Conservation (phyloP, 1,140 invertebrate species). For the Plectrocnemia conspersa region DNA sequence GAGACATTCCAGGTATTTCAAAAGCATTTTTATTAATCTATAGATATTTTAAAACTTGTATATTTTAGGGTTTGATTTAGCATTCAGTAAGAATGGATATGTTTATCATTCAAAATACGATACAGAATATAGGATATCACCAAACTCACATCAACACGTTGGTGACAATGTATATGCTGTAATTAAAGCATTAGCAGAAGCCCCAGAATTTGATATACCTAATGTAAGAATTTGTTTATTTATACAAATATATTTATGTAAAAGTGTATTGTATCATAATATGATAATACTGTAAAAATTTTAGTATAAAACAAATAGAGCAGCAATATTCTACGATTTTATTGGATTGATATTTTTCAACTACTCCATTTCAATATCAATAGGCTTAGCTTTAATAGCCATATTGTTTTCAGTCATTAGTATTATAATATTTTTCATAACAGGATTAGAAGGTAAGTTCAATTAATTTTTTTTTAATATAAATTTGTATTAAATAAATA, state of each 20-base stretch:
- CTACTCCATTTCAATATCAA: slow-evolving; percentile 36
- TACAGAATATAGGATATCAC: slow-evolving; percentile 53
- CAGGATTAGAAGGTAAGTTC: neutral
- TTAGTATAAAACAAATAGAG: slow-evolving; percentile 10
- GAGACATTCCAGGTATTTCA: slow-evolving; percentile 47
- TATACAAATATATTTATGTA: neutral
- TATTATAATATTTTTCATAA: slow-evolving; percentile 18
- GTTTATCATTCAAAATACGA: slow-evolving; percentile 76
- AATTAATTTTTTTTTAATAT: too few species aligned
- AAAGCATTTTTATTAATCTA: neutral
- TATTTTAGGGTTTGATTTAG: slow-evolving; percentile 68
- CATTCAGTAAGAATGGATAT: slow-evolving; percentile 68
- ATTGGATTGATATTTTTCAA: slow-evolving; percentile 41
- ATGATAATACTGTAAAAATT: neutral
- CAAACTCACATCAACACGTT: slow-evolving; percentile 63
- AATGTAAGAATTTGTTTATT: slow-evolving; percentile 28
- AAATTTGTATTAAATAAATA: too few species aligned
- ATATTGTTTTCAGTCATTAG: slow-evolving; percentile 22
- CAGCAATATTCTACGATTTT: slow-evolving; percentile 45
- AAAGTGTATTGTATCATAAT: neutral
- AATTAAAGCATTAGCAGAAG: slow-evolving; percentile 47
- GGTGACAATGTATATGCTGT: slow-evolving; percentile 58
- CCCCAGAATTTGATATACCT: slow-evolving; percentile 40
- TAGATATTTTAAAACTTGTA: neutral
- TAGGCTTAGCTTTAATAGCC: slow-evolving; percentile 36